phyloP scores from a whole-genome alignment of 1,140 invertebrate genomes.

The Brachionus manjavacas region DNA sequence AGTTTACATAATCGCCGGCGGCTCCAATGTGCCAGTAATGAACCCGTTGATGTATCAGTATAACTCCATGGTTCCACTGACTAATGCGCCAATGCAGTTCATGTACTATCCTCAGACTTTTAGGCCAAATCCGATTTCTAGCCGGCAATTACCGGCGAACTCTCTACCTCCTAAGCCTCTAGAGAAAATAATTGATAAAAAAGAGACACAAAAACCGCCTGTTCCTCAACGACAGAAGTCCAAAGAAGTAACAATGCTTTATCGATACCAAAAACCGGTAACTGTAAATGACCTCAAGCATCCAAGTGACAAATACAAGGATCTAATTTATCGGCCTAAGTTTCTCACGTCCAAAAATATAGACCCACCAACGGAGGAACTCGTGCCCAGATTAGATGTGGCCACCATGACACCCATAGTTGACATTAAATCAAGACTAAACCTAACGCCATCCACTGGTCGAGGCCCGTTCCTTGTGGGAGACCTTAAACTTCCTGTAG shows the following conservation, averaged over 20 bases:
- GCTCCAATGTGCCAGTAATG: not conserved
- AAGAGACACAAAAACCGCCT: not conserved
- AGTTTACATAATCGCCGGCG: not conserved
- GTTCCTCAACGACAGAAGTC: not conserved
- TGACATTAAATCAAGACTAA: not conserved
- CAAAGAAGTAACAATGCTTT: constrained; percentile 6
- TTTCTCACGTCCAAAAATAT: constrained; percentile 28
- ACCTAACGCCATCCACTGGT: not conserved
- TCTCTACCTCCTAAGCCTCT: not conserved
- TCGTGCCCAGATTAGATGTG: constrained; percentile 22
- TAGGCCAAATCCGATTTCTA: not conserved
- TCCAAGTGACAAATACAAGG: constrained; percentile 41
- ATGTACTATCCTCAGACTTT: not conserved
- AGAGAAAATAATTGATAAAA: not conserved
- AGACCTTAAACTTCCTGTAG: constrained; percentile 10
- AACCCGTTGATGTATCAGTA: not conserved
- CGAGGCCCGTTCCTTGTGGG: not conserved
- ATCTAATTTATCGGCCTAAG: constrained; percentile 9
- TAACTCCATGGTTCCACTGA: not conserved
- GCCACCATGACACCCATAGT: not conserved
- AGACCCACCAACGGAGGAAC: constrained; percentile 2
- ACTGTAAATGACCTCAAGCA: constrained; percentile 27
- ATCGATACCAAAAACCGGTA: constrained; percentile 37
- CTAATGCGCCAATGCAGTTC: not conserved
- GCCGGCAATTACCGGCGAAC: not conserved